A percentile compares a stretch with the other conserved stretches of the same genome.
phyloP scores from a whole-genome alignment of 2,797 vertebrate genomes.

The Clarias platycephalus region DNA sequence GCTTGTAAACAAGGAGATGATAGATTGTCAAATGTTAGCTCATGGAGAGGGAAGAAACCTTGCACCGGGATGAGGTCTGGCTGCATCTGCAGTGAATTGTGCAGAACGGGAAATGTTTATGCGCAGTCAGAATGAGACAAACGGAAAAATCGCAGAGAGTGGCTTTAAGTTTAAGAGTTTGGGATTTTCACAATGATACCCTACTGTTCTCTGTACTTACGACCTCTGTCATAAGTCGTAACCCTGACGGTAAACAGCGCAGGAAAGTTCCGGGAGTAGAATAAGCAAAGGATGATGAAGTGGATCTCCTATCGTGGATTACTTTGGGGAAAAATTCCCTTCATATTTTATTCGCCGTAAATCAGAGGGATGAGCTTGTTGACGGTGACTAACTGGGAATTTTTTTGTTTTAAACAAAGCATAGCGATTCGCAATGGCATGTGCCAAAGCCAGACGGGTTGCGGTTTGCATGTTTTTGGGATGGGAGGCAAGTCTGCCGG shows the following conservation, averaged over 20 bases:
- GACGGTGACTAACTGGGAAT: conserved; percentile 3
- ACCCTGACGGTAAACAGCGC: not conserved
- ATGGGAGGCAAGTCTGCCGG: conserved; percentile 9
- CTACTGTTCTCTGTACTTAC: not conserved
- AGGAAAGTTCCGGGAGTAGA: conserved; percentile 3
- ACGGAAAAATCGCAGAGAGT: conserved; percentile 9
- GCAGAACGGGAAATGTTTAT: conserved; percentile 1
- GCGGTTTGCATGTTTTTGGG: conserved; percentile 34
- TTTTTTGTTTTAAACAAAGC: not conserved
- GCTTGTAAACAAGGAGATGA: conserved; percentile 25
- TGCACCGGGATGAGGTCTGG: not conserved
- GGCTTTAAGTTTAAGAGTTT: conserved; percentile 18
- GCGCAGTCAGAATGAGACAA: conserved; percentile 1
- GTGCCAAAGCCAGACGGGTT: conserved; percentile 30
- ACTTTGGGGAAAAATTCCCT: conserved; percentile 26
- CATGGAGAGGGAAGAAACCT: not conserved
- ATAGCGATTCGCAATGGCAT: conserved; percentile 11
- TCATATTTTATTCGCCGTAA: conserved; percentile 4
- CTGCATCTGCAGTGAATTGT: conserved; percentile 18
- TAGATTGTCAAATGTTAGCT: not conserved
- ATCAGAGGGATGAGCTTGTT: conserved; percentile 20
- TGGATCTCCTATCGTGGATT: conserved; percentile 7
- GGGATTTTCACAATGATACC: conserved; percentile 2
- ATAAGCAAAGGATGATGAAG: not conserved
- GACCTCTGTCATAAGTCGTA: not conserved